Conservation (phyloP, 1,140 invertebrate genomes). For the Atta colombica region DNA sequence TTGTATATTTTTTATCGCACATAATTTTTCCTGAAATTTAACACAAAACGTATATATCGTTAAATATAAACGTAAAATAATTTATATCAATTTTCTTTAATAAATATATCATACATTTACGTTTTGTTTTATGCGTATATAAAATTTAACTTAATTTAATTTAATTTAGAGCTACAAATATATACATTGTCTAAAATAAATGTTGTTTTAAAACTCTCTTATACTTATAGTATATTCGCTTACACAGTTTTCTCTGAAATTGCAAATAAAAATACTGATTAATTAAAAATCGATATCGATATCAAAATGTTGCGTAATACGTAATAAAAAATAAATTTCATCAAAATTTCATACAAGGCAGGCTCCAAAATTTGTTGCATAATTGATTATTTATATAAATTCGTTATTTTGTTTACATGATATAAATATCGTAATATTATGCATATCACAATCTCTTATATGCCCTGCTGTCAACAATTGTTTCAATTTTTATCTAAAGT, state of each 20-base stretch:
- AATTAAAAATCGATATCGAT: background rate
- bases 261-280: no score
- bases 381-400: slow-evolving; percentile 19
- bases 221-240: background rate
- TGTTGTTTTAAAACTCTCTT: background rate
- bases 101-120: background rate
- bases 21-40: background rate
- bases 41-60: background rate
- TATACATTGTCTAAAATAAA: background rate
- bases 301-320: background rate
- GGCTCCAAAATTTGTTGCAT: background rate
- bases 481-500: slow-evolving; percentile 49
- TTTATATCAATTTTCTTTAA: background rate
- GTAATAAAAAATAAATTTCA: background rate
- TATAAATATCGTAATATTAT: slow-evolving; percentile 23
- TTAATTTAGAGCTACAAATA: background rate
- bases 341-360: background rate
- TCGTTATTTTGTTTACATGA: background rate
- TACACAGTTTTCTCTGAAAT: background rate
- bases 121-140: background rate
- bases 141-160: background rate
- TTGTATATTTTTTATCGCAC: no score
- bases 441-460: background rate
- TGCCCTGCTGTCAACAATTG: slow-evolving; percentile 17
- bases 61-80: background rate